Evolutionary conservation across 2,113 vertebrate genomes (phyloP).

Genomic region (Microtus oregoni): DNA sequence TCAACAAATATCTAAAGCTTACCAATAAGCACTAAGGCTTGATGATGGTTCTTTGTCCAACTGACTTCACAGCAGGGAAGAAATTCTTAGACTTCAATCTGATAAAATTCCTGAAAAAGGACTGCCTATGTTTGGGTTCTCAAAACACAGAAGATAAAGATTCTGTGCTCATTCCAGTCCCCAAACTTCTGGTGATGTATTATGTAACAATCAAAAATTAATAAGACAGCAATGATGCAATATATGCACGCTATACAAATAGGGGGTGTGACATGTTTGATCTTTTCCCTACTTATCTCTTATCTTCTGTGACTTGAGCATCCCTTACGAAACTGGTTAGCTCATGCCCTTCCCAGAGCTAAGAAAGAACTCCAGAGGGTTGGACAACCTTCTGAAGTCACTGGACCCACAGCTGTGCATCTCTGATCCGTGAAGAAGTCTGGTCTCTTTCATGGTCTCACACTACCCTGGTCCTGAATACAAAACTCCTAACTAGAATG

Average conservation of each 20-base stretch:
- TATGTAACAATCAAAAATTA: background rate
- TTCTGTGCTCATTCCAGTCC: background rate
- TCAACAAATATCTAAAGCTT: background rate
- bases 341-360: background rate
- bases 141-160: background rate
- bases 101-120: background rate
- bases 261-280: background rate
- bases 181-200: background rate
- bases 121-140: background rate
- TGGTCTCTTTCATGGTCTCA: too few species aligned
- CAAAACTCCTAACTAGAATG: background rate
- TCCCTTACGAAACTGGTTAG: background rate
- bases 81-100: background rate
- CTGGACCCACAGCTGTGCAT: too few species aligned
- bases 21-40: background rate
- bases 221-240: background rate
- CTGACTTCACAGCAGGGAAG: background rate
- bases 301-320: background rate
- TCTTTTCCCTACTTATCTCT: background rate
- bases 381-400: background rate
- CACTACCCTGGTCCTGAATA: background rate
- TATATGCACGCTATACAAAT: background rate
- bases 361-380: background rate
- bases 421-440: rapidly evolving
- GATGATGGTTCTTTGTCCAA: background rate